A percentile compares a stretch with the other conserved stretches of the same genome.
These are phyloP conservation scores for Gadus macrocephalus DNA, from an alignment of 2,113 vertebrate species.

Conservation along the genomic window DNA sequence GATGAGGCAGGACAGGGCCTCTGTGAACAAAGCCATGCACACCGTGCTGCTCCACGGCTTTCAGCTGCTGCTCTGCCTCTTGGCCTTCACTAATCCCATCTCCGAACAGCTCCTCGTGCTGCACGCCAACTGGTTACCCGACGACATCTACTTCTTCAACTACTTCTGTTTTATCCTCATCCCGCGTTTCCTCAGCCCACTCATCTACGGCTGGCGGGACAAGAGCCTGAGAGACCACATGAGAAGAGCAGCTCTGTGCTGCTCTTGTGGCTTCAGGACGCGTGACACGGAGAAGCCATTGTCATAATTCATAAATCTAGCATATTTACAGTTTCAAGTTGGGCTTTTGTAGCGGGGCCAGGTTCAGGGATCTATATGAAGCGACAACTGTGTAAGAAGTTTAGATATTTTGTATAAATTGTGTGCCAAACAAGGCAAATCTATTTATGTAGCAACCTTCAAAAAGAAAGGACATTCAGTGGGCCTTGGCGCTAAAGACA, in stretches of 20 bases:
- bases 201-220: constrained; percentile 72
- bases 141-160: constrained; percentile 57
- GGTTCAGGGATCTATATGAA: no score
- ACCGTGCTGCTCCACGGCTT: constrained; percentile 70
- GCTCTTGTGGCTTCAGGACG: constrained; percentile 8
- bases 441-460: no score
- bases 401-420: no score
- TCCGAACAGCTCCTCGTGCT: constrained; percentile 43
- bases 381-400: no score
- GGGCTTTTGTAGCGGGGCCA: no score
- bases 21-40: constrained; percentile 64
- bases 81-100: constrained; percentile 61
- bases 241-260: constrained; percentile 37
- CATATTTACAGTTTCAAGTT: no score
- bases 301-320: no score
- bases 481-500: no score
- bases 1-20: constrained; percentile 57
- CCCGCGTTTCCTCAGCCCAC: constrained; percentile 69
- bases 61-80: constrained; percentile 67
- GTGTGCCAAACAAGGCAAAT: no score
- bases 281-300: not conserved
- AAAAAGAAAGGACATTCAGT: no score
- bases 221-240: constrained; percentile 53
- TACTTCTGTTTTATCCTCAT: constrained; percentile 66
- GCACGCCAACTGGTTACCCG: constrained; percentile 18